A percentile compares a stretch with the other conserved stretches of the same genome.
phyloP scores from a whole-genome alignment of 2,113 vertebrate species.

The Tursiops truncatus region DNA sequence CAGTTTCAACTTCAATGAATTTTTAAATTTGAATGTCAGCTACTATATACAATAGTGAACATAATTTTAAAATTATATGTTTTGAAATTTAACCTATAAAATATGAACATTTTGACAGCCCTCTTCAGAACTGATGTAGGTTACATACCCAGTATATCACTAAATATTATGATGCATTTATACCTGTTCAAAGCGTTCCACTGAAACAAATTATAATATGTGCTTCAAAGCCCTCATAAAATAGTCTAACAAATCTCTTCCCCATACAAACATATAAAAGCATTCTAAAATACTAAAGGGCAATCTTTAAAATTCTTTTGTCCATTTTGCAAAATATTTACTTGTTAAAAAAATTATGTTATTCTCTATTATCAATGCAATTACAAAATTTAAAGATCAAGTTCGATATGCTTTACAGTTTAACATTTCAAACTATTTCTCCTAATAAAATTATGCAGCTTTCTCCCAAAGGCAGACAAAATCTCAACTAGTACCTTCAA shows the following conservation, averaged over 20 bases:
- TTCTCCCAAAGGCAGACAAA: slow-evolving; percentile 19
- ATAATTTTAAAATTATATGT: neutral
- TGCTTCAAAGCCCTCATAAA: neutral
- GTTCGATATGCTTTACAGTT: neutral
- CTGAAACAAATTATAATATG: neutral
- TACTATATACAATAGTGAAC: neutral
- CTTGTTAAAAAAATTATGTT: slow-evolving; percentile 1
- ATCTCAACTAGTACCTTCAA: slow-evolving; percentile 20
- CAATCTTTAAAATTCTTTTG: slow-evolving; percentile 12
- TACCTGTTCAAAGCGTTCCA: neutral
- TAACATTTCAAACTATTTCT: slow-evolving; percentile 33
- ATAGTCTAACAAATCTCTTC: neutral
- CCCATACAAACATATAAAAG: slow-evolving; percentile 1
- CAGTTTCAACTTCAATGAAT: slow-evolving; percentile 31
- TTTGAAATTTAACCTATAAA: slow-evolving; percentile 31
- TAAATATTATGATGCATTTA: slow-evolving; percentile 7
- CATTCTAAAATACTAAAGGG: slow-evolving; percentile 26
- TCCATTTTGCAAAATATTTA: slow-evolving; percentile 10
- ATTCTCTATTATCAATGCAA: slow-evolving; percentile 15
- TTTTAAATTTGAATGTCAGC: slow-evolving; percentile 9
- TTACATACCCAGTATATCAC: neutral
- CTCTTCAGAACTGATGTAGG: neutral
- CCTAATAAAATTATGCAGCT: slow-evolving; percentile 8
- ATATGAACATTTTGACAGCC: slow-evolving; percentile 1
- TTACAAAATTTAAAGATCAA: neutral